Evolutionary conservation across 1,140 invertebrate genomes (phyloP), one percentile per base, ranked within the genome.

Genomic region (Frieseomelitta varia): DNA sequence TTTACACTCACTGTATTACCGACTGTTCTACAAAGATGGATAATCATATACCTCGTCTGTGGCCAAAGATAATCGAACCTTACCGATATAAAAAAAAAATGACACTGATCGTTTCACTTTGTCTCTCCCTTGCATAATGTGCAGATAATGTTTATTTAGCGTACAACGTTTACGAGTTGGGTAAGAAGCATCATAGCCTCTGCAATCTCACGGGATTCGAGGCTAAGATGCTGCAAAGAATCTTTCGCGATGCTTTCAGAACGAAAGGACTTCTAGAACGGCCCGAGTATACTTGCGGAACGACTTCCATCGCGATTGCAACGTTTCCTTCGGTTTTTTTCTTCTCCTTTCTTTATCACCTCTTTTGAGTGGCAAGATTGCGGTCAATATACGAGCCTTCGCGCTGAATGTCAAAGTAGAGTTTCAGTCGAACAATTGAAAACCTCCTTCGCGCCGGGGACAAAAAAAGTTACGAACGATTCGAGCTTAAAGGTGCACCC

Each of bases 371-470:
- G 21, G 30, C 2, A 55, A 56, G 77, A 79, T 56, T 56, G 65
- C 63, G 51, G 65, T 39, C 30, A 39, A 69, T 55, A 27, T n/a
- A 67, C 76, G 19, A 58, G 34, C 34, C 24, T 72, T 24, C n/a
- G 14, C 6, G 14, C 39, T 51, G 39, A 47, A 47, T n/a, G 39
- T 72, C 69, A 47, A 72, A 47, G 39, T 10, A 47, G 39, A 19
- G 69, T 72, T 72, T 72, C 19, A 72, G 24, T n/a, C 24, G 69
- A 47, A 72, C 69, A 72, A 72, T 72, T 27, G 69, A 51, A 30
- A 72, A 61, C 12, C 58, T 21, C 10, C 69, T 72, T 51, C 15
- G 14, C 24, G 39, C 2, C 14, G 39, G 15, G 6, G 8, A 47
- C 39, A 47, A 72, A 15, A 30, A 8, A 24, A 11, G 17, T 14